Conservation (phyloP, 1,140 invertebrate genomes). For the Drosophila asahinai region DNA sequence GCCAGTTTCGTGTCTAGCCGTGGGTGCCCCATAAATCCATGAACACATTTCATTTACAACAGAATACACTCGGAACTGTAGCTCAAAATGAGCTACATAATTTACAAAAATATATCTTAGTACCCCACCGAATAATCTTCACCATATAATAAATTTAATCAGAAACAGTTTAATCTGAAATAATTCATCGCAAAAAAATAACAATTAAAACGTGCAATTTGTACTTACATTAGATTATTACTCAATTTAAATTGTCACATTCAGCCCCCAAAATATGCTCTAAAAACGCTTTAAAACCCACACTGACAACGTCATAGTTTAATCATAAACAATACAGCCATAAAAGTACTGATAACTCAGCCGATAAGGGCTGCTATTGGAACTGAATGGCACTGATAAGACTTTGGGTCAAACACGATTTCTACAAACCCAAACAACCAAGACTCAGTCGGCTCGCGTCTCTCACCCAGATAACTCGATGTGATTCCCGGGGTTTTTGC, state of each 20-base stretch:
- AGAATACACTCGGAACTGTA: neutral
- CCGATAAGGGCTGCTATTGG: constrained; percentile 21
- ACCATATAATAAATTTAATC: too few species aligned
- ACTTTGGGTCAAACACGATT: constrained; percentile 24
- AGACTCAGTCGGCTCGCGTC: constrained; percentile 26
- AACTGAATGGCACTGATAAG: constrained; percentile 36
- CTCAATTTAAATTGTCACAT: neutral
- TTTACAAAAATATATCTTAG: neutral
- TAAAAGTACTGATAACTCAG: neutral
- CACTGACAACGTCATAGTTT: neutral
- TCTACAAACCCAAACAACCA: constrained; percentile 25
- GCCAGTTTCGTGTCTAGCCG: neutral
- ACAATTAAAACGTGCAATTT: too few species aligned
- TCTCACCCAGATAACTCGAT: constrained; percentile 25
- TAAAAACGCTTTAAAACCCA: neutral
- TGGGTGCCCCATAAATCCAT: constrained; percentile 7
- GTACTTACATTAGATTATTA: too few species aligned
- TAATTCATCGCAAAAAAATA: too few species aligned
- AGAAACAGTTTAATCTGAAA: too few species aligned
- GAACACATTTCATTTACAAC: neutral
- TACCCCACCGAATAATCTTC: too few species aligned
- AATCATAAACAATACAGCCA: neutral
- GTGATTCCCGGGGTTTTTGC: constrained; percentile 11
- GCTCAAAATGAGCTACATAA: neutral
- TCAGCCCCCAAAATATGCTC: too few species aligned